phyloP scores from a whole-genome alignment of 2,113 vertebrate genomes.

The Grammomys surdaster region DNA sequence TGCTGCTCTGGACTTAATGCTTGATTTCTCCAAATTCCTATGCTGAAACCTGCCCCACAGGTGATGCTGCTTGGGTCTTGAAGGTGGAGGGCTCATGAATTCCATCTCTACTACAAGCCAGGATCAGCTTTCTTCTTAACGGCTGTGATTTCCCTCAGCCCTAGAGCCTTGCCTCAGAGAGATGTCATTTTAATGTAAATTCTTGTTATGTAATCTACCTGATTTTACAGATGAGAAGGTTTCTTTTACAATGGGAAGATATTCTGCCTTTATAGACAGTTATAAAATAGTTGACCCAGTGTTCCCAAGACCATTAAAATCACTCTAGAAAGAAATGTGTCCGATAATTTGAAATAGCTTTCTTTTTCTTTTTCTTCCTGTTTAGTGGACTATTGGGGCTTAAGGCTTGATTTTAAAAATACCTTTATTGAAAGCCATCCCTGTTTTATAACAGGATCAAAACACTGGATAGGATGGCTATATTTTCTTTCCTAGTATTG shows the following conservation, averaged over 20 bases:
- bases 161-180: neutral
- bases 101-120: neutral
- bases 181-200: conserved; percentile 58
- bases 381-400: neutral
- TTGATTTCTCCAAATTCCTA: neutral
- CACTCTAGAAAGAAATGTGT: conserved; percentile 28
- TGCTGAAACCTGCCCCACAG: too few species aligned
- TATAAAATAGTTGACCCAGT: conserved; percentile 36
- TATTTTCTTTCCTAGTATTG: neutral
- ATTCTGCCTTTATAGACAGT: conserved; percentile 43
- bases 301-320: conserved; percentile 28
- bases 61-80: neutral
- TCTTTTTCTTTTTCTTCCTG: neutral
- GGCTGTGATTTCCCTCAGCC: neutral
- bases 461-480: neutral
- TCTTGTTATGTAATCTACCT: conserved; percentile 54
- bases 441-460: conserved; percentile 36
- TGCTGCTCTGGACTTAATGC: neutral
- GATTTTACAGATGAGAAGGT: conserved; percentile 63
- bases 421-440: neutral
- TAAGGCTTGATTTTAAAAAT: conserved; percentile 46
- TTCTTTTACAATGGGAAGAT: conserved; percentile 34
- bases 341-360: conserved; percentile 9
- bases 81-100: neutral
- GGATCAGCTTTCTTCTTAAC: neutral